Conservation (phyloP, 1,140 invertebrate genomes). For the Caligus rogercresseyi region DNA sequence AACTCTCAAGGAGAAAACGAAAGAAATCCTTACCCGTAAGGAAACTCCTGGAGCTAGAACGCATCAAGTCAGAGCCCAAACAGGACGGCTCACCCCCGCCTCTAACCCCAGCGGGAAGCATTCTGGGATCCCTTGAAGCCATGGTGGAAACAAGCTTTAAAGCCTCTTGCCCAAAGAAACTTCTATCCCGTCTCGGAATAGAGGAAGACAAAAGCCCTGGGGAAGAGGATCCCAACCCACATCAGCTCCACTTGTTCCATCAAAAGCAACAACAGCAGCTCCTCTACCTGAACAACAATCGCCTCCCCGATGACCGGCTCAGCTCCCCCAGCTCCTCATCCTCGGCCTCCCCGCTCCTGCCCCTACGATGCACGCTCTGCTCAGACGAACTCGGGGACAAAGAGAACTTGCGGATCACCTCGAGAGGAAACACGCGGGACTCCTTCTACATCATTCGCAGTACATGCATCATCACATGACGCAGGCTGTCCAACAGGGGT, state of each 20-base stretch:
- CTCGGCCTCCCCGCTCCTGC: not conserved
- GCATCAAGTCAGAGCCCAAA: constrained; percentile 27
- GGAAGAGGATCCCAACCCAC: not conserved
- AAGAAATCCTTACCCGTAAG: constrained; percentile 82
- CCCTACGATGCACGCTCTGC: not conserved
- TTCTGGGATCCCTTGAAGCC: constrained; percentile 12
- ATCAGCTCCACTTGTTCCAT: constrained; percentile 33
- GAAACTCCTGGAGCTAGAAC: constrained; percentile 69
- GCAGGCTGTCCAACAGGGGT: not conserved
- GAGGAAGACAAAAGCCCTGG: not conserved
- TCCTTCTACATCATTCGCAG: not conserved
- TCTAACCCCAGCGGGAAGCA: not conserved
- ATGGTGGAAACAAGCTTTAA: constrained; percentile 14
- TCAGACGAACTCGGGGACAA: not conserved
- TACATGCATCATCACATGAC: not conserved
- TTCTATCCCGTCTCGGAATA: not conserved
- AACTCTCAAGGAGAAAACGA: constrained; percentile 34
- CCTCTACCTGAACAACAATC: constrained; percentile 79
- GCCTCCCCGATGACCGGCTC: not conserved
- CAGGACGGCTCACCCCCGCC: constrained; percentile 20
- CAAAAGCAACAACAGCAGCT: constrained; percentile 91
- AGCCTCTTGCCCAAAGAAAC: not conserved
- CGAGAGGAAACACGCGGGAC: not conserved
- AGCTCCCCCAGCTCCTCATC: not conserved
- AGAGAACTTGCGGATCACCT: not conserved